These are phyloP conservation scores for Eurytoma adleriae DNA, from an alignment of 2,888 invertebrate genomes.

Conservation along the genomic window DNA sequence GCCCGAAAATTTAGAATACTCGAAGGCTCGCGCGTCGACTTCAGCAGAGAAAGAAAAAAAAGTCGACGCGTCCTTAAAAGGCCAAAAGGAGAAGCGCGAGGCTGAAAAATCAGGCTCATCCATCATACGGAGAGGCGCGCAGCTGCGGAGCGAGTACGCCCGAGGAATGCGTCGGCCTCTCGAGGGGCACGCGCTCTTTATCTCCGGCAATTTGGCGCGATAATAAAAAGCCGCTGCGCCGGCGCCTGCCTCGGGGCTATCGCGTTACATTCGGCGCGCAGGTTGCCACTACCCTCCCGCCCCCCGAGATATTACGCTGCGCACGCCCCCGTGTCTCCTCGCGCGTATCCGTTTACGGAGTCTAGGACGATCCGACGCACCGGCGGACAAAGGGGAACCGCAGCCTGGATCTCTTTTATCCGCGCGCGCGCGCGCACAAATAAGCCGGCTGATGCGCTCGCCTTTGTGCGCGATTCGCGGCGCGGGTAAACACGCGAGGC, in stretches of 20 bases:
- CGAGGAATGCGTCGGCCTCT: too few relatives aligned
- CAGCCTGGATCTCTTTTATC: slow-evolving; percentile 3
- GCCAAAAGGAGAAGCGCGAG: too few relatives aligned
- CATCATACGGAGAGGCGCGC: too few relatives aligned
- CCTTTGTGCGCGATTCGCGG: too few relatives aligned
- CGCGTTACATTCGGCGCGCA: slow-evolving; percentile 58
- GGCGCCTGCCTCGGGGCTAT: slow-evolving; percentile 56
- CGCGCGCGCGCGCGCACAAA: neutral
- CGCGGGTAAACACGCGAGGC: neutral
- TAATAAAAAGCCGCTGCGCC: slow-evolving; percentile 18
- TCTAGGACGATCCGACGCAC: neutral
- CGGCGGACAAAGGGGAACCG: neutral
- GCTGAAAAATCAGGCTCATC: too few relatives aligned
- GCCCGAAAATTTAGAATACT: too few relatives aligned
- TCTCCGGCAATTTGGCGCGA: slow-evolving; percentile 1
- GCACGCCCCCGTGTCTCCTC: neutral
- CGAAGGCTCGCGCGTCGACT: too few relatives aligned
- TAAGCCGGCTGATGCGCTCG: slow-evolving; percentile 29
- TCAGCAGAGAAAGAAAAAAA: too few relatives aligned
- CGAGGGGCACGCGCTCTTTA: neutral
- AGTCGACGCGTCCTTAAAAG: too few relatives aligned
- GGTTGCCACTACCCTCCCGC: slow-evolving; percentile 29
- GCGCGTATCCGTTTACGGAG: neutral
- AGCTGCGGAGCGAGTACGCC: too few relatives aligned
- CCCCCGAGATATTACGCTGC: slow-evolving; percentile 17